These are phyloP conservation scores for Lota lota DNA, from an alignment of 2,113 vertebrate genomes.

Conservation along the genomic window DNA sequence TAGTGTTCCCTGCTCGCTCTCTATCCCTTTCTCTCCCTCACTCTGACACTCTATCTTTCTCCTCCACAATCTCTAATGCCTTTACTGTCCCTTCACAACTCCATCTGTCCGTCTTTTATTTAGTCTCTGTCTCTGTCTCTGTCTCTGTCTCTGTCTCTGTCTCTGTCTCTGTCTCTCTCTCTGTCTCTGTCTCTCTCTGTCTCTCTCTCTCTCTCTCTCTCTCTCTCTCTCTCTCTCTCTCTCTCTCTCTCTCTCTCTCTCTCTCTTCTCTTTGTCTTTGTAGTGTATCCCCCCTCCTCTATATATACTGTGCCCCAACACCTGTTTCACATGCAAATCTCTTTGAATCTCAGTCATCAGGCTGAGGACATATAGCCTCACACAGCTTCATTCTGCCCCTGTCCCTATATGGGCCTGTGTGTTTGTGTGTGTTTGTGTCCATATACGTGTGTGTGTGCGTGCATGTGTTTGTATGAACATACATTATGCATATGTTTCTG, in stretches of 20 bases:
- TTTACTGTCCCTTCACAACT: background rate
- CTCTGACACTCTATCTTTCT: background rate
- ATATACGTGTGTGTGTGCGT: background rate
- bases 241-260: slow-evolving; percentile 10
- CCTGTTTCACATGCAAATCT: slow-evolving; percentile 39
- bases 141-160: slow-evolving; percentile 25
- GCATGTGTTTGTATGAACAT: background rate
- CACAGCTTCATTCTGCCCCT: slow-evolving; percentile 30
- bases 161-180: slow-evolving; percentile 14
- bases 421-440: background rate
- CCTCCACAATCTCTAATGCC: background rate
- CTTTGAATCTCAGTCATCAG: slow-evolving; percentile 54
- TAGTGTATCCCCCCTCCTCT: slow-evolving; percentile 17
- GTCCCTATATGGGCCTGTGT: slow-evolving; percentile 2
- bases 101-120: background rate
- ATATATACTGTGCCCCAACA: slow-evolving; percentile 44
- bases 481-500: background rate
- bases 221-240: background rate
- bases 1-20: slow-evolving; percentile 30
- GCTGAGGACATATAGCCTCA: slow-evolving; percentile 22
- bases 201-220: slow-evolving; percentile 29
- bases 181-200: slow-evolving; percentile 20
- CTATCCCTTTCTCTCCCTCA: slow-evolving; percentile 10
- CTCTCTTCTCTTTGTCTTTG: slow-evolving; percentile 18
- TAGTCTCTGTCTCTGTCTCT: slow-evolving; percentile 16